Conservation (phyloP, 2,797 vertebrate genomes). For the Agapornis canus region DNA sequence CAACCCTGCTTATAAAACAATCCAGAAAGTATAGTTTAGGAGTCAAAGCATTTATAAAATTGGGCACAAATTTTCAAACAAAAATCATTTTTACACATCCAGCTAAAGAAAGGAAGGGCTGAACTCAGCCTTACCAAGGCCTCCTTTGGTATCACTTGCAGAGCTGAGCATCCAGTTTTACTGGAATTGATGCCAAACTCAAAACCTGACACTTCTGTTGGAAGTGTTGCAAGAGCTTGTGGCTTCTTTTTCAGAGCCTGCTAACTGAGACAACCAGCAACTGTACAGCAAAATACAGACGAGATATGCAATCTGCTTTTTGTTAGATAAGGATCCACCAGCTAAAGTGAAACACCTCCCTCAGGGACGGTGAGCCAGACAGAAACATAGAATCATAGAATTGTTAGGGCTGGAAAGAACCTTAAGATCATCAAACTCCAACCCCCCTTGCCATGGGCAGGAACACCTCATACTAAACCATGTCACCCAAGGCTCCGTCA, state of each 20-base stretch:
- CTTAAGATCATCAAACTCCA: too few species aligned
- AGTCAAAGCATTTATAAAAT: neutral
- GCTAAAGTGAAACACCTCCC: neutral
- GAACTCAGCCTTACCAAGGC: neutral
- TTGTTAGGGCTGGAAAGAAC: too few species aligned
- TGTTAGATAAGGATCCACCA: neutral
- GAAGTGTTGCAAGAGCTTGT: neutral
- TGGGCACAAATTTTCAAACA: neutral
- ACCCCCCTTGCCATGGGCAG: too few species aligned
- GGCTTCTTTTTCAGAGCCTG: neutral
- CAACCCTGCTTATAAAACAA: neutral
- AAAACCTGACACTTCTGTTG: neutral
- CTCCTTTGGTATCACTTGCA: neutral
- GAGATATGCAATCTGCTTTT: neutral
- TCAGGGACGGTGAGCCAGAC: neutral
- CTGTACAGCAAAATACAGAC: neutral
- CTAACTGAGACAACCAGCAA: neutral
- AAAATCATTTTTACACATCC: neutral
- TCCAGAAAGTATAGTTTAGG: neutral
- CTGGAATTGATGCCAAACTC: neutral
- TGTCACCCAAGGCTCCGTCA: too few species aligned
- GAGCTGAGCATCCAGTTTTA: too few species aligned
- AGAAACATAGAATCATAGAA: too few species aligned
- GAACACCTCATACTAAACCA: too few species aligned
- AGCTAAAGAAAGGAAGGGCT: neutral